Conservation (phyloP, 2,797 vertebrate species). For the Brotogeris chrysoptera region DNA sequence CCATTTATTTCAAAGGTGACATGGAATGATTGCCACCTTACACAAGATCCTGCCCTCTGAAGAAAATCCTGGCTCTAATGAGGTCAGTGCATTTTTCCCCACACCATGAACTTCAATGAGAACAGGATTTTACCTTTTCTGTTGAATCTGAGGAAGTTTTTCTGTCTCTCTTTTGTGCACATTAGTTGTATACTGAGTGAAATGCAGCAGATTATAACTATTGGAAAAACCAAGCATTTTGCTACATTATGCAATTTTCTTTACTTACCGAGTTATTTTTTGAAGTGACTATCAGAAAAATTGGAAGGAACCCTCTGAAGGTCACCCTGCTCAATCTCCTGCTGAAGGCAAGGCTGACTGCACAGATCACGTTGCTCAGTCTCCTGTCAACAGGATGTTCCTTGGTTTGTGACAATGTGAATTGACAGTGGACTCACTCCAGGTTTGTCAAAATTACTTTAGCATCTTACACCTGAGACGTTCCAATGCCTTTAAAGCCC, state of each 20-base stretch:
- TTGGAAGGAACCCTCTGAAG: not conserved
- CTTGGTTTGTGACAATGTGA: not conserved
- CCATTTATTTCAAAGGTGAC: constrained; percentile 21
- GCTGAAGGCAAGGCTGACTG: not conserved
- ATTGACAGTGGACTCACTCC: not conserved
- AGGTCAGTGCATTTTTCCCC: not conserved
- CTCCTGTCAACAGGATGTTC: not conserved
- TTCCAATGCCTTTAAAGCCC: not conserved
- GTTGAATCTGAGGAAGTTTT: not conserved
- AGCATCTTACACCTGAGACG: not conserved
- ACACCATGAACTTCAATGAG: not conserved
- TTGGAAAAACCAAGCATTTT: not conserved
- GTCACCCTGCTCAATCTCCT: not conserved
- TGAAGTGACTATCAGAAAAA: not conserved
- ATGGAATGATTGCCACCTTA: not conserved
- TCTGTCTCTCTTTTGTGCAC: not conserved
- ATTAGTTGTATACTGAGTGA: not conserved
- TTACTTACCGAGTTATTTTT: not conserved
- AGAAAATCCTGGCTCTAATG: constrained; percentile 19
- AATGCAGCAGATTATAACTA: not conserved
- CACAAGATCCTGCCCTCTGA: not conserved
- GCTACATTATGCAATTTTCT: not conserved
- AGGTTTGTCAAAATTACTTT: not conserved
- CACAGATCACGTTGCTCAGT: not conserved
- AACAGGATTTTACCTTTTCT: not conserved